A percentile compares a stretch with the other conserved stretches of the same genome.
These are phyloP conservation scores for Anthoscopus minutus DNA, from an alignment of 2,113 vertebrate species.

Conservation along the genomic window DNA sequence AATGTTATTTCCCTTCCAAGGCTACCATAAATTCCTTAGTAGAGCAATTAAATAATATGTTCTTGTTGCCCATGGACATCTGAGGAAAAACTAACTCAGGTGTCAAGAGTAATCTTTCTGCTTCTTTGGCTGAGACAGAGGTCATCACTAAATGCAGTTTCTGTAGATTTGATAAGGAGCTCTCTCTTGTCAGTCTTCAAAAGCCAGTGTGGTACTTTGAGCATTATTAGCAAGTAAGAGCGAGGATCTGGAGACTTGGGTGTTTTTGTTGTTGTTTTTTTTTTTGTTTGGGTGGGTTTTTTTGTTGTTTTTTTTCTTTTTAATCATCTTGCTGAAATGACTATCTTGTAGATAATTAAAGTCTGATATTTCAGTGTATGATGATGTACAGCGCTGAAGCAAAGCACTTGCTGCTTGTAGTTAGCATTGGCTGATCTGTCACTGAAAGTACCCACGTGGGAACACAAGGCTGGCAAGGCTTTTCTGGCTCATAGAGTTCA, in stretches of 20 bases:
- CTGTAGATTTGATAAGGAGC: not conserved
- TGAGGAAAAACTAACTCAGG: not conserved
- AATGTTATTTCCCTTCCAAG: not conserved
- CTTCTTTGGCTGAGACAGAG: not conserved
- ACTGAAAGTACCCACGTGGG: not conserved
- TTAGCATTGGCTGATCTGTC: not conserved
- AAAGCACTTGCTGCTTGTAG: not conserved
- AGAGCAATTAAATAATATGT: not conserved
- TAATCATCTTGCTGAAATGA: not conserved
- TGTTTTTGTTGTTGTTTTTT: no score
- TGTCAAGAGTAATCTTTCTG: not conserved
- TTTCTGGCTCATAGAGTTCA: not conserved
- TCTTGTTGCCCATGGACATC: not conserved
- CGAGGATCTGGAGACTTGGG: not conserved
- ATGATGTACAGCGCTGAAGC: not conserved
- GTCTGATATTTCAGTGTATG: not conserved
- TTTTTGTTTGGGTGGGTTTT: no score
- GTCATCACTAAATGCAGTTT: not conserved
- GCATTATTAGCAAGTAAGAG: not conserved
- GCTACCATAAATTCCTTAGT: not conserved
- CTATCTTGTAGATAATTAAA: not conserved
- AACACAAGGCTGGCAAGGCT: not conserved
- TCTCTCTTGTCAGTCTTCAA: not conserved
- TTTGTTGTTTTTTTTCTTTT: not conserved
- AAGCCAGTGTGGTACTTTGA: not conserved